Evolutionary conservation across 2,113 vertebrate genomes (phyloP).

Genomic region (Tichodroma muraria): DNA sequence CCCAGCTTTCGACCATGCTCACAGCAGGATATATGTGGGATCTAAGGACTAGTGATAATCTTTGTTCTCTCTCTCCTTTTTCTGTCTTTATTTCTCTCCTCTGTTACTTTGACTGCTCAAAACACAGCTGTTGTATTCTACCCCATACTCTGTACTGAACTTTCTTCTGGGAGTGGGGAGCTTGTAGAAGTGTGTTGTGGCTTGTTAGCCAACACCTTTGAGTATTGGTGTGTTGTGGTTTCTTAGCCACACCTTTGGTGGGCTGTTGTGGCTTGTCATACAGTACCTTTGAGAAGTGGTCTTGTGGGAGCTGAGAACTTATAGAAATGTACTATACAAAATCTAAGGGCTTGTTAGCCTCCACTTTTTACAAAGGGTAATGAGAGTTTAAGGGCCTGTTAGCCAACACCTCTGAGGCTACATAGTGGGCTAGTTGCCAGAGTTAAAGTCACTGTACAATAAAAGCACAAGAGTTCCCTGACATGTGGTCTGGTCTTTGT

Average conservation of each 20-base stretch:
- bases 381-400: neutral
- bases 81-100: neutral
- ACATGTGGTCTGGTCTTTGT: fast-evolving
- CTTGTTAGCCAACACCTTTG: neutral
- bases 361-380: neutral
- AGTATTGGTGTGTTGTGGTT: neutral
- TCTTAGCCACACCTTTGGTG: neutral
- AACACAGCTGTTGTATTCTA: neutral
- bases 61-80: neutral
- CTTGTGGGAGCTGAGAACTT: neutral
- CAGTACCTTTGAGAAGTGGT: neutral
- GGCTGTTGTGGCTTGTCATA: neutral
- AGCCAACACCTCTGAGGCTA: neutral
- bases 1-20: no score
- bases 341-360: neutral
- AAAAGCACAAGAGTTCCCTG: neutral
- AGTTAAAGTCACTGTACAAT: neutral
- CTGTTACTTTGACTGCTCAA: neutral
- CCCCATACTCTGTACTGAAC: neutral
- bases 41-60: neutral
- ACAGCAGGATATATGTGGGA: neutral
- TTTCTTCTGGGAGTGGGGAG: neutral
- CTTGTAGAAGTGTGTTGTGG: neutral
- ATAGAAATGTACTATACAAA: neutral
- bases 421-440: neutral